Conservation (phyloP, 2,113 vertebrate species). For the Neoarius graeffei region DNA sequence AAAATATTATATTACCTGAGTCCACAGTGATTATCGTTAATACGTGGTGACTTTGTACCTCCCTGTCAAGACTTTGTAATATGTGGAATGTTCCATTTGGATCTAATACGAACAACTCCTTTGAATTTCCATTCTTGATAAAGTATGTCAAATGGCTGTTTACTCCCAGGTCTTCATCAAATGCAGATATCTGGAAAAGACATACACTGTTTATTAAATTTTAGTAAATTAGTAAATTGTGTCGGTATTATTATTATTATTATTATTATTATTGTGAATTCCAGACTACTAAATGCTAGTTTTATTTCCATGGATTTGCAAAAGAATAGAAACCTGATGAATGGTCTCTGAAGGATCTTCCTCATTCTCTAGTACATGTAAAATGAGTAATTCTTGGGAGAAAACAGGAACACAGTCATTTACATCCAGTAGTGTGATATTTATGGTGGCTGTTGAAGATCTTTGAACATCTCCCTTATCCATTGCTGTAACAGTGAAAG, state of each 20-base stretch:
- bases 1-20: constrained; percentile 64
- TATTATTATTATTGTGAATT: background rate
- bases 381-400: constrained; percentile 33
- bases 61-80: constrained; percentile 56
- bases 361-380: constrained; percentile 57
- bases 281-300: background rate
- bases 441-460: constrained; percentile 53
- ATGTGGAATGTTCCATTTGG: constrained; percentile 53
- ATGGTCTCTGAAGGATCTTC: constrained; percentile 47
- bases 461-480: constrained; percentile 52
- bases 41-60: constrained; percentile 50
- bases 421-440: constrained; percentile 56
- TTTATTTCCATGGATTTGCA: background rate
- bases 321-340: constrained; percentile 49
- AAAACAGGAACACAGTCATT: constrained; percentile 60
- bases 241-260: background rate
- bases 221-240: background rate
- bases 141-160: constrained; percentile 55
- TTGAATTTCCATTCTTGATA: constrained; percentile 51
- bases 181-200: constrained; percentile 53
- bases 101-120: constrained; percentile 53
- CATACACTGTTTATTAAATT: background rate
- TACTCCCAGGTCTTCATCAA: constrained; percentile 55
- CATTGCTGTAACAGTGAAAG: constrained; percentile 48
- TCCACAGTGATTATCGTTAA: constrained; percentile 68